Conservation (phyloP, 2,113 vertebrate genomes). For the Chionodraco myersi region DNA sequence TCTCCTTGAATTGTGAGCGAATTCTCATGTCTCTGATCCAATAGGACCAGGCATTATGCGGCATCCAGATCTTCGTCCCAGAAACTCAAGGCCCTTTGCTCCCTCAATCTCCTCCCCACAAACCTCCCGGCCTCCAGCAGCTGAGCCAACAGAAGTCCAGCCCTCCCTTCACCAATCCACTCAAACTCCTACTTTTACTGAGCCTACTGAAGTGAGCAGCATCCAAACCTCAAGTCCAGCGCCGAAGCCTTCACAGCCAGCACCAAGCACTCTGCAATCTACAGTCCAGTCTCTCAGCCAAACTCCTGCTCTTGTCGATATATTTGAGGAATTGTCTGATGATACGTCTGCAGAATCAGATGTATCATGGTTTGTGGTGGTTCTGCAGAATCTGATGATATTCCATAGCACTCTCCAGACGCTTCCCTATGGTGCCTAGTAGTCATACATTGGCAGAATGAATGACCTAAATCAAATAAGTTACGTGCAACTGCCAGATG, state of each 20-base stretch:
- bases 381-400: neutral
- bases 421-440: neutral
- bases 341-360: neutral
- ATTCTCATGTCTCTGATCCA: constrained; percentile 30
- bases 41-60: neutral
- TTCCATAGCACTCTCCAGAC: neutral
- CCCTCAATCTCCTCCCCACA: neutral
- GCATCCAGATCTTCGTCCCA: neutral
- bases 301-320: neutral
- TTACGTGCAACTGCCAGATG: neutral
- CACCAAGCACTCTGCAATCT: neutral
- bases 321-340: neutral
- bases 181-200: neutral
- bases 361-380: no score
- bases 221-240: neutral
- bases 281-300: neutral
- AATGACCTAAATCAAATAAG: neutral
- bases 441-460: neutral
- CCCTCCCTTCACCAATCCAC: neutral
- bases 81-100: neutral
- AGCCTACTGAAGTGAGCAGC: neutral
- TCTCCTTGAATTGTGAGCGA: constrained; percentile 1
- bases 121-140: neutral
- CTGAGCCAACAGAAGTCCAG: neutral
- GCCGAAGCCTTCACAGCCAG: neutral